Base-by-base conservation (phyloP, 2,113 vertebrate genomes). In the Tachysurus fulvidraco region DNA sequence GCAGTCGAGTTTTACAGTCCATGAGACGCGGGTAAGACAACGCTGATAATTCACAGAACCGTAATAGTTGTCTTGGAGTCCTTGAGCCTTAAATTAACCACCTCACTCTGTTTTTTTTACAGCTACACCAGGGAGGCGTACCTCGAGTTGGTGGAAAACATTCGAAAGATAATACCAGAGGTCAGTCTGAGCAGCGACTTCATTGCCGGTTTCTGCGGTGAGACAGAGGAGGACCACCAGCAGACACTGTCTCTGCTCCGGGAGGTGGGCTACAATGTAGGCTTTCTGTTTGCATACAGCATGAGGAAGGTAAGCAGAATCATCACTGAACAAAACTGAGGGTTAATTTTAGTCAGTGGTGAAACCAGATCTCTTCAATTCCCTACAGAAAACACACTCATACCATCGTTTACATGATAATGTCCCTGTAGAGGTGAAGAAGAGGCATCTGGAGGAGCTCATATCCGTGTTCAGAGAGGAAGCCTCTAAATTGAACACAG, bases 261-360 rank as follows among this genome's bases (percentile, higher is more conserved):
- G 67, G 92, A 96, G 52, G 97, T 99, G 81, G 91, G 93, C 91
- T 99, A 97, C 94, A 97, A 96, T 0, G 3, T 91, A 0, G 97
- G 96, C 0, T 99, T 97, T 92, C 94, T 99, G 17, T 99, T 99
- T 84, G 97, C 98, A 86, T 99, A 99, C 93, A 99, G 98, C 86
- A 96, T 99, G 97, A 96, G 98, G 50, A 95, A 98, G 96, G 98
- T 99, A 88, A 95, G 94, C 3, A 23, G 17, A 14, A 10, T 55
- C 4, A 54, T 71, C 44, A 13, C 64, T 36, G 19, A 23, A 36
- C 54, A 5, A 11, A 79, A 55, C 4, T 0, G 12, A 7, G 13
- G 5, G 0, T 41, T 41, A 44, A 44, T 44, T 0, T 1, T 81
- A 60, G 54, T 1, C 41, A 59, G 21, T 10, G 5, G 10, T 25